Conservation (phyloP, 2,797 vertebrate genomes). For the Mormyrops boulengeri region DNA sequence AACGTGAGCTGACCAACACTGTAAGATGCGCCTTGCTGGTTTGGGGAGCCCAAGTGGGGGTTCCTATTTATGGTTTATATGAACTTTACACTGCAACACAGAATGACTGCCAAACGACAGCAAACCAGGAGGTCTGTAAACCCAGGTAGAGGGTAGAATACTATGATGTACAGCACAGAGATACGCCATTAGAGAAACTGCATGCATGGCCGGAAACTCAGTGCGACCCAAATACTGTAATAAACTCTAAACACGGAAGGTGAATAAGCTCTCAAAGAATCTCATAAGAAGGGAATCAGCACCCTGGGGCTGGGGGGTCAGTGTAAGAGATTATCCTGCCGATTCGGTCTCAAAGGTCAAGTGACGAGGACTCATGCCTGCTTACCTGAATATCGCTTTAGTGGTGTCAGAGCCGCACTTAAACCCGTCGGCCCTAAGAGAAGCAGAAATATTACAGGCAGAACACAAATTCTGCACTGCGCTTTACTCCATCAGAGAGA, state of each 20-base stretch:
- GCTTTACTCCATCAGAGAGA: background rate
- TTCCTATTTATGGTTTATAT: background rate
- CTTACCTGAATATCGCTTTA: constrained; percentile 81
- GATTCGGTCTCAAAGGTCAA: background rate
- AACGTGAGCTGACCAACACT: background rate
- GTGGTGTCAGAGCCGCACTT: constrained; percentile 81
- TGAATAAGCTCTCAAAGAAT: background rate
- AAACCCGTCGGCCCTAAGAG: constrained; percentile 73
- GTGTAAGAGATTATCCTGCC: background rate
- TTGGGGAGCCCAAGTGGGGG: background rate
- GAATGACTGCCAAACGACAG: background rate
- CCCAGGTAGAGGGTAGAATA: background rate
- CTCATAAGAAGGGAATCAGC: background rate
- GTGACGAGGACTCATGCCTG: background rate
- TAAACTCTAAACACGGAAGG: background rate
- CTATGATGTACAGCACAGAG: background rate
- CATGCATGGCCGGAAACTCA: background rate
- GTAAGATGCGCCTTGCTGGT: background rate
- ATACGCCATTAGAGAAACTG: background rate
- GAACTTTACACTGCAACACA: background rate
- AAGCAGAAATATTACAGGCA: background rate
- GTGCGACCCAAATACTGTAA: background rate
- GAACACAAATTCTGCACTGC: background rate
- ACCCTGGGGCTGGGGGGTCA: background rate
- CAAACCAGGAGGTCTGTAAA: background rate